Evolutionary conservation across 2,113 vertebrate genomes (phyloP).

Genomic region (Baryphthengus martii): DNA sequence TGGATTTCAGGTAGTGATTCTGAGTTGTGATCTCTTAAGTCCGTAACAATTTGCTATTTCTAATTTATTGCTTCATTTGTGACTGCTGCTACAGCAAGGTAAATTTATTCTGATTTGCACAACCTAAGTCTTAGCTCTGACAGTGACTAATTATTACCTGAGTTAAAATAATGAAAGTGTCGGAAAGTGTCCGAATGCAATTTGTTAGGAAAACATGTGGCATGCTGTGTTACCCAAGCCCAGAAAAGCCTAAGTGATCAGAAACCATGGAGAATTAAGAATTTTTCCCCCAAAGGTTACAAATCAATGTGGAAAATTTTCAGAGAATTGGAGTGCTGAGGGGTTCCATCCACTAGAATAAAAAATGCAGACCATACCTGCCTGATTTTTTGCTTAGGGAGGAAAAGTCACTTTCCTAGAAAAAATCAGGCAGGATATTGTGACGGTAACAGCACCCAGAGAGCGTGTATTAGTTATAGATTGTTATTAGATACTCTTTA

Average conservation of each 20-base stretch:
- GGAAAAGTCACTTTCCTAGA: not conserved
- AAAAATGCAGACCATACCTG: not conserved
- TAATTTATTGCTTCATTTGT: constrained; percentile 91
- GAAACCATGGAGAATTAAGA: constrained; percentile 81
- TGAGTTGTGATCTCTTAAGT: constrained; percentile 82
- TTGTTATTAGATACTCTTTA: not conserved
- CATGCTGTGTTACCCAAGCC: constrained; percentile 80
- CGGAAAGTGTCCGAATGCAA: constrained; percentile 88
- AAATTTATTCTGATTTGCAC: constrained; percentile 90
- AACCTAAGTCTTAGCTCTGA: constrained; percentile 84
- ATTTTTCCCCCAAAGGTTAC: constrained; percentile 74
- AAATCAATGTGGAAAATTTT: constrained; percentile 77
- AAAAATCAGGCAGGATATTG: not conserved
- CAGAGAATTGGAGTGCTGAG: constrained; percentile 48
- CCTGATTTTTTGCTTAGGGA: not conserved
- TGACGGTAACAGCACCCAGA: not conserved
- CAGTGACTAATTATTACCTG: constrained; percentile 90
- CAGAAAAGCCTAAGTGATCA: constrained; percentile 79
- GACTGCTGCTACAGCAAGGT: constrained; percentile 82
- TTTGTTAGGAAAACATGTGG: constrained; percentile 88
- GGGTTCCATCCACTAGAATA: constrained; percentile 19
- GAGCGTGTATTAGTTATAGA: not conserved
- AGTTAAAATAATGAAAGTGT: constrained; percentile 91
- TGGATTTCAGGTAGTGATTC: constrained; percentile 73
- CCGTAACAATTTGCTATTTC: constrained; percentile 84